Conservation (phyloP, 1,140 invertebrate genomes). For the Brachionus sp. region DNA sequence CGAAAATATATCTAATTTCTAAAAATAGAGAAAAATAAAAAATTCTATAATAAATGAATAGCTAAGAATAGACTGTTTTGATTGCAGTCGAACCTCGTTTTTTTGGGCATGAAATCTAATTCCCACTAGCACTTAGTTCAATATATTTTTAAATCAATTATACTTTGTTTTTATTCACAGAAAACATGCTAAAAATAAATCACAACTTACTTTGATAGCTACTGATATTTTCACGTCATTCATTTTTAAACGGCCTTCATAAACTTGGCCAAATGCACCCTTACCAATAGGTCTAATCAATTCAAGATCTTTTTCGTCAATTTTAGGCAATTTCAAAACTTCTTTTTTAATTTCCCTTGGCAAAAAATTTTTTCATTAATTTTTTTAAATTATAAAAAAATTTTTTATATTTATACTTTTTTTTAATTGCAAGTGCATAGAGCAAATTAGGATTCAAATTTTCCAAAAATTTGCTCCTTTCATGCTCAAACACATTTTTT, state of each 20-base stretch:
- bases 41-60: too few species aligned
- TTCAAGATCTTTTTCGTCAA: conserved; percentile 9
- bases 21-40: too few species aligned
- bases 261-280: conserved; percentile 40
- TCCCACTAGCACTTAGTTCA: too few species aligned
- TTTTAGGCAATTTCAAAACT: neutral
- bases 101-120: too few species aligned
- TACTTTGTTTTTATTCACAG: too few species aligned
- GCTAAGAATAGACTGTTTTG: too few species aligned
- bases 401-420: conserved; percentile 4
- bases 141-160: too few species aligned
- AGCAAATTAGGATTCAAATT: conserved; percentile 34
- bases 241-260: conserved; percentile 17
- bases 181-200: too few species aligned
- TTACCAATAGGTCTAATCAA: conserved; percentile 17
- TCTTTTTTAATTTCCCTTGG: conserved; percentile 30
- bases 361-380: neutral
- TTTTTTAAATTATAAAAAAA: neutral
- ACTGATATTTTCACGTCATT: neutral
- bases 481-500: neutral
- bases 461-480: conserved; percentile 34
- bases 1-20: too few species aligned
- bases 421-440: neutral
- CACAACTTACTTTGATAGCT: neutral
- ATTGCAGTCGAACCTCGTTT: too few species aligned